Conservation (phyloP, 1,140 invertebrate genomes). For the Drosophila bipectinata region DNA sequence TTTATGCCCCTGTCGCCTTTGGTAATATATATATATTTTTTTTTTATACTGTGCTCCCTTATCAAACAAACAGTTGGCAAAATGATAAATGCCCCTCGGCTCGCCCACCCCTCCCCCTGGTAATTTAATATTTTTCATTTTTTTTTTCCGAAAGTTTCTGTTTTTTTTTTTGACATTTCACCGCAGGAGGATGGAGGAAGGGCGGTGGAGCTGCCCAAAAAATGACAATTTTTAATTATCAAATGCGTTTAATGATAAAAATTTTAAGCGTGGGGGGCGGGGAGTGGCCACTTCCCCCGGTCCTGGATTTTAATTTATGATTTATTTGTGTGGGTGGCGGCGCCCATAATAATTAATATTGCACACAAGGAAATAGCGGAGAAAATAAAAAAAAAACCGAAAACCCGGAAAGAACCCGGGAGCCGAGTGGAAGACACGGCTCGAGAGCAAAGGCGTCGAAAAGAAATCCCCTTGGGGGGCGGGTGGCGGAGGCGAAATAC, state of each 20-base stretch:
- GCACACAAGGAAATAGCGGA: constrained; percentile 62
- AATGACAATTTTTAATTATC: constrained; percentile 84
- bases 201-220: constrained; percentile 62
- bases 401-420: constrained; percentile 7
- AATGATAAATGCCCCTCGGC: constrained; percentile 75
- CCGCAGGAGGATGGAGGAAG: not conserved
- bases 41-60: constrained; percentile 60
- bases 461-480: constrained; percentile 56
- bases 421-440: constrained; percentile 16
- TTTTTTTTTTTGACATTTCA: not conserved
- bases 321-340: constrained; percentile 77
- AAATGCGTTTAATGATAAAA: constrained; percentile 84
- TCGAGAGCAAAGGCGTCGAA: constrained; percentile 43
- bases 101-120: constrained; percentile 29
- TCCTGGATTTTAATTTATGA: constrained; percentile 74
- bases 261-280: constrained; percentile 47
- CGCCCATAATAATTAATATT: constrained; percentile 81
- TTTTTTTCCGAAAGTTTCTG: constrained; percentile 22
- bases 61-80: constrained; percentile 82
- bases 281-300: constrained; percentile 32
- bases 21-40: constrained; percentile 3
- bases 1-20: constrained; percentile 10
- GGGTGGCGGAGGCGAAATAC: not conserved
- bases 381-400: constrained; percentile 5
- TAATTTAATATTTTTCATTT: constrained; percentile 72